Conservation (phyloP, 2,113 vertebrate genomes). For the Lycocorax pyrrhopterus region DNA sequence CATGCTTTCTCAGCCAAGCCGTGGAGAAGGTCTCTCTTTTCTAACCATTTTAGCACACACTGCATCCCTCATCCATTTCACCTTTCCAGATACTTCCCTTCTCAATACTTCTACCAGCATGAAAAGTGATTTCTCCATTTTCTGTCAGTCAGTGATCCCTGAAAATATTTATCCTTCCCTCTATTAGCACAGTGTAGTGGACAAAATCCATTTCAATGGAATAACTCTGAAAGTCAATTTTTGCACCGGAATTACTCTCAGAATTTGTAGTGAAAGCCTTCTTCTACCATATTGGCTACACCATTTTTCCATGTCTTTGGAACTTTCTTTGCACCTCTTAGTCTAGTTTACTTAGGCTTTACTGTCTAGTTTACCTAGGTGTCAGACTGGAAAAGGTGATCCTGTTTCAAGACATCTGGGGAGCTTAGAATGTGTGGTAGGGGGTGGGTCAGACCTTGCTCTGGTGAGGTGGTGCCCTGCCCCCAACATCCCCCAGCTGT, state of each 20-base stretch:
- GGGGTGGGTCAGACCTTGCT: neutral
- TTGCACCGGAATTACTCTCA: neutral
- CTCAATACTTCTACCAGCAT: neutral
- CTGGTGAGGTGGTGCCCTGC: neutral
- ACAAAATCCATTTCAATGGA: neutral
- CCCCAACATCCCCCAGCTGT: too few relatives aligned
- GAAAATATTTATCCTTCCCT: neutral
- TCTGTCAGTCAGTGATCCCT: neutral
- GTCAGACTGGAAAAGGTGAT: neutral
- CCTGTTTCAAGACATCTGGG: too few relatives aligned
- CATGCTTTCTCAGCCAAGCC: neutral
- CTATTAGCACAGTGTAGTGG: neutral
- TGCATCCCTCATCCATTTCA: neutral
- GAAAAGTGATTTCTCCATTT: neutral
- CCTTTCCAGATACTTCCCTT: neutral
- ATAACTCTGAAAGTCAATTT: neutral
- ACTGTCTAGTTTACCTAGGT: neutral
- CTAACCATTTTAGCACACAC: neutral
- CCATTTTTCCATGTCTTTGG: neutral
- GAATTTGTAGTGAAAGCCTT: neutral
- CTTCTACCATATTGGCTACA: neutral
- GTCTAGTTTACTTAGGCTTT: neutral
- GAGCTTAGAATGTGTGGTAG: neutral
- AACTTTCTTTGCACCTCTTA: neutral
- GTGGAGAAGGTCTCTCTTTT: neutral